Base-by-base conservation (phyloP, 2,113 vertebrate species). In the Zeus faber region DNA sequence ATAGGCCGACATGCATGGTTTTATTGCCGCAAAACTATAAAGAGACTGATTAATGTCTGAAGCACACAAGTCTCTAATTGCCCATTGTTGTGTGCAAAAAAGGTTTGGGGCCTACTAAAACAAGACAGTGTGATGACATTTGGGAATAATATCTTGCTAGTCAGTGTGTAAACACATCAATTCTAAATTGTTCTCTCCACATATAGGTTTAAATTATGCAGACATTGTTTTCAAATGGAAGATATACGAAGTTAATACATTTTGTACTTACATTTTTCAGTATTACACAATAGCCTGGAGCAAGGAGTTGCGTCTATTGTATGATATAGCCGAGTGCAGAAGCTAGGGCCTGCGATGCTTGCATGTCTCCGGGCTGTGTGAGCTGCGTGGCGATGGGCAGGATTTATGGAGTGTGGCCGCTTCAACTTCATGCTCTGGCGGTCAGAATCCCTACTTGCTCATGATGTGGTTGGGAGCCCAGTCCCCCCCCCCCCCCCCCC, bases 321-420 rank as follows among this genome's bases (percentile, higher is more conserved):
- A 49, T 7, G 43, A 10, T 58, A 49, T 49, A 60, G 58, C 59
- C 64, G 49, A 68, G 50, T 45, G n/a, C 52, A 62, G 22, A 49
- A 51, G 56, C 49, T 54, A 50, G 27, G 51, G 44, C 21, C 8
- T 9, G 45, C 49, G 2, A 23, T 54, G 58, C 9, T 47, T 63
- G 62, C 59, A 56, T 43, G 52, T 59, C 73, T 65, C n/a, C 5
- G 1, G 71, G 78, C 64, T 78, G 73, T 58, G 50, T 46, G 23
- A 62, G 54, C 68, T 20, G 45, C 9, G 20, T 52, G 11, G 62
- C 57, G 33, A 71, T 60, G n/a, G 60, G 54, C 43, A 63, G 62
- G 65, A 70, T 83, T 85, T 74, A 74, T 85, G 74, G 77, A 74
- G 72, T 76, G 74, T 74, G 70, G 67, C 76, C 46, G 43, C 51